Percentiles rank a stretch among this genome's conserved stretches.
Evolutionary conservation across 2,113 vertebrate species (phyloP).

Genomic region (Alces alces): DNA sequence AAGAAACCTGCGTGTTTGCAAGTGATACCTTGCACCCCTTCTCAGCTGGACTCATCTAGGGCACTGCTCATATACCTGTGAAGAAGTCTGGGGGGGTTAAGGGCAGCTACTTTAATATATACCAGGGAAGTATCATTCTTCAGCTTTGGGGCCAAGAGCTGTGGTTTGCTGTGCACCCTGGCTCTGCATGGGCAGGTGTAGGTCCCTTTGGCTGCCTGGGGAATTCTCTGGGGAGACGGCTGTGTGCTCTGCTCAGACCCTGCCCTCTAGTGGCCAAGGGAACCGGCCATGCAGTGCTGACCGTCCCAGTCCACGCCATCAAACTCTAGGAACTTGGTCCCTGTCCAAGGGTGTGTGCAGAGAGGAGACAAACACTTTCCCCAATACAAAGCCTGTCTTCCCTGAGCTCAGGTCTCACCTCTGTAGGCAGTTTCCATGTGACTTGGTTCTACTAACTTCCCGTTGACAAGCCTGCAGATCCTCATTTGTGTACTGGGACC

Average conservation of each 20-base stretch:
- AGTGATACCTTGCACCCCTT: neutral
- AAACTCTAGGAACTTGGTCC: neutral
- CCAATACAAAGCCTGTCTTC: neutral
- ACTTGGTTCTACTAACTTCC: neutral
- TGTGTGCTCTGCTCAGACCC: neutral
- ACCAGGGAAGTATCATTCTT: neutral
- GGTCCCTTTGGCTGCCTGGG: neutral
- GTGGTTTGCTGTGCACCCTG: neutral
- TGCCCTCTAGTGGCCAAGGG: slow-evolving; percentile 43
- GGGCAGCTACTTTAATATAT: neutral
- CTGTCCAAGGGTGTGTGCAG: neutral
- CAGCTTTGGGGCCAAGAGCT: neutral
- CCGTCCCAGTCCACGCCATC: neutral
- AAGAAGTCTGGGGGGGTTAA: neutral
- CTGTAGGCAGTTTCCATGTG: neutral
- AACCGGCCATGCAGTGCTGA: neutral
- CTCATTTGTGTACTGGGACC: neutral
- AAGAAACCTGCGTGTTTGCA: neutral
- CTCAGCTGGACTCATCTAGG: neutral
- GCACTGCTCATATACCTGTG: neutral
- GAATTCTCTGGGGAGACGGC: neutral
- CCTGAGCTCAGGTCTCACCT: neutral
- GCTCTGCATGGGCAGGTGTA: neutral
- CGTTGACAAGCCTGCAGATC: neutral
- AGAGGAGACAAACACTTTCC: neutral